A percentile compares a stretch with the other conserved stretches of the same genome.
Conservation (phyloP, 2,888 invertebrate genomes). For the Chelonus formosanus region DNA sequence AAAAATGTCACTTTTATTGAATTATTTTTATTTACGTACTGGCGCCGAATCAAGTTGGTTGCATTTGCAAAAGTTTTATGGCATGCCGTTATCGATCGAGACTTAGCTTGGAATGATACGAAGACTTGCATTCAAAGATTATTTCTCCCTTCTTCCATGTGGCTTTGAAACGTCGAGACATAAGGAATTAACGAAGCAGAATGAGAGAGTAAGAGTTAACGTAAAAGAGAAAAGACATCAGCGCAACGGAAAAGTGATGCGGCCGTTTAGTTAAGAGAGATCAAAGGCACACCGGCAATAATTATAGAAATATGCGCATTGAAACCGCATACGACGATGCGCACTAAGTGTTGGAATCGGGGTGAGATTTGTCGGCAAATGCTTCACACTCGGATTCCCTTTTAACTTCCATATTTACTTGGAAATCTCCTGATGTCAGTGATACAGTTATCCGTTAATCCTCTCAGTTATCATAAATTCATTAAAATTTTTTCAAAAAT, state of each 20-base stretch:
- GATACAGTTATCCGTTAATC: slow-evolving; percentile 61
- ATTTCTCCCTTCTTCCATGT: slow-evolving; percentile 14
- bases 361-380: slow-evolving; percentile 32
- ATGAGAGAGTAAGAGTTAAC: slow-evolving; percentile 24
- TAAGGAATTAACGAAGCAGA: slow-evolving; percentile 33
- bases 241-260: slow-evolving; percentile 37
- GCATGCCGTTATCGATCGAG: slow-evolving; percentile 56
- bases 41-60: neutral
- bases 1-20: too few species aligned
- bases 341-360: slow-evolving; percentile 41
- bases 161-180: slow-evolving; percentile 16
- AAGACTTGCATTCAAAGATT: slow-evolving; percentile 23
- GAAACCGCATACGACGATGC: slow-evolving; percentile 47
- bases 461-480: slow-evolving; percentile 46
- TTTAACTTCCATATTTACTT: slow-evolving; percentile 27
- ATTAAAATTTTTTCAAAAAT: slow-evolving; percentile 4
- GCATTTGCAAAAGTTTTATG: slow-evolving; percentile 25
- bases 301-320: slow-evolving; percentile 64
- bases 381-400: slow-evolving; percentile 26
- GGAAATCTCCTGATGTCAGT: slow-evolving; percentile 45
- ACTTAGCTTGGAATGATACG: slow-evolving; percentile 38
- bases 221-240: slow-evolving; percentile 33
- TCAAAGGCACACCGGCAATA: slow-evolving; percentile 64
- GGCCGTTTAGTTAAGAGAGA: slow-evolving; percentile 53
- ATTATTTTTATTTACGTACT: neutral